Evolutionary conservation across 1,140 invertebrate species (phyloP).

Genomic region (Drosophila neocordata): DNA sequence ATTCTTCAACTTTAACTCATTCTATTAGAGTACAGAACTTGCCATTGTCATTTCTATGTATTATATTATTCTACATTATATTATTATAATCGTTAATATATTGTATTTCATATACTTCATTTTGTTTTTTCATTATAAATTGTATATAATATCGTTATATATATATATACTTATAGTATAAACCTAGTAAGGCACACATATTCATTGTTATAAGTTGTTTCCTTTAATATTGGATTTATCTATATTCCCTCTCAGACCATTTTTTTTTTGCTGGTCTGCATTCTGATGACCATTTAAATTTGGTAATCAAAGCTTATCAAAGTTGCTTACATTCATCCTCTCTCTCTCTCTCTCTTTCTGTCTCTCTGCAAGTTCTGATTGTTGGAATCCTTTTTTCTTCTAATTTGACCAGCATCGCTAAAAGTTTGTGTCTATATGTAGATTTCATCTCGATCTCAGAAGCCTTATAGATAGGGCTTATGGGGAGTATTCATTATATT

Average conservation of each 20-base stretch:
- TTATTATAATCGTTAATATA: conserved; percentile 41
- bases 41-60: conserved; percentile 24
- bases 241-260: conserved; percentile 8
- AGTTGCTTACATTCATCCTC: neutral
- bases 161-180: conserved; percentile 66
- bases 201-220: conserved; percentile 67
- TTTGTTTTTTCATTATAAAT: neutral
- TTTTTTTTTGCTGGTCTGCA: conserved; percentile 11
- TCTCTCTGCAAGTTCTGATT: conserved; percentile 13
- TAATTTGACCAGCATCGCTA: conserved; percentile 81
- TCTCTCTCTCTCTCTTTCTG: no score
- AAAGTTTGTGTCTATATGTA: conserved; percentile 45
- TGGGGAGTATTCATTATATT: neutral
- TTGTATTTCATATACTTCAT: conserved; percentile 11
- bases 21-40: conserved; percentile 2
- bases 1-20: neutral
- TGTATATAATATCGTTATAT: neutral
- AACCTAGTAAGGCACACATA: conserved; percentile 82
- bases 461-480: no score
- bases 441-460: neutral
- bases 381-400: conserved; percentile 48
- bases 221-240: conserved; percentile 8
- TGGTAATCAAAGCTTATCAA: conserved; percentile 30
- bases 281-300: conserved; percentile 22
- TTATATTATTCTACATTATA: conserved; percentile 68